A percentile compares a stretch with the other conserved stretches of the same genome.
Evolutionary conservation across 2,797 vertebrate genomes (phyloP).

Genomic region (Gallinago stenura): DNA sequence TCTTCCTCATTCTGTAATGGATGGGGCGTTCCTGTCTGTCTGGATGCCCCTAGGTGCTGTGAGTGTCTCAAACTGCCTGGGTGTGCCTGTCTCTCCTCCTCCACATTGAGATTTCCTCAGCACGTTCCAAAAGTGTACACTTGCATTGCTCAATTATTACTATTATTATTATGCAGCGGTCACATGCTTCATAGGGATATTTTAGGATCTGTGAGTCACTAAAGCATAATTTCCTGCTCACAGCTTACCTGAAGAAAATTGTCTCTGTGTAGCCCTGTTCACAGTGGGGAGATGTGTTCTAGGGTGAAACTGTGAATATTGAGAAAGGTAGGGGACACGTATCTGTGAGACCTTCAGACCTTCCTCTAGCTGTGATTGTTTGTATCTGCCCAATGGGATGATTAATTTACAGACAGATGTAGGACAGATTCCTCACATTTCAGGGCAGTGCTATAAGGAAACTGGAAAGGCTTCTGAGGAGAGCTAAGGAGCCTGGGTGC

Average conservation of each 20-base stretch:
- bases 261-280: background rate
- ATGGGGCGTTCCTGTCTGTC: background rate
- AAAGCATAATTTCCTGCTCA: background rate
- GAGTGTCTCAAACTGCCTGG: background rate
- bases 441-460: background rate
- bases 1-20: background rate
- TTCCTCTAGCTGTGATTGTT: background rate
- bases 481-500: background rate
- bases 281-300: background rate
- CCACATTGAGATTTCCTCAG: slow-evolving; percentile 26
- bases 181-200: slow-evolving; percentile 24
- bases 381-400: background rate
- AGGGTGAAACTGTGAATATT: background rate
- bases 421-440: background rate
- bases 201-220: slow-evolving; percentile 65
- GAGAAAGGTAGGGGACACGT: background rate
- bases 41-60: background rate
- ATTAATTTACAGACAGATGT: background rate
- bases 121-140: background rate
- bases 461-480: background rate
- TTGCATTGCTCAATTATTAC: slow-evolving; percentile 37
- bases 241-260: slow-evolving; percentile 62
- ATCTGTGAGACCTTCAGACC: background rate
- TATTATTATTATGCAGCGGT: background rate
- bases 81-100: slow-evolving; percentile 38